phyloP scores from a whole-genome alignment of 2,113 vertebrate species.

The Capricornis sumatraensis region DNA sequence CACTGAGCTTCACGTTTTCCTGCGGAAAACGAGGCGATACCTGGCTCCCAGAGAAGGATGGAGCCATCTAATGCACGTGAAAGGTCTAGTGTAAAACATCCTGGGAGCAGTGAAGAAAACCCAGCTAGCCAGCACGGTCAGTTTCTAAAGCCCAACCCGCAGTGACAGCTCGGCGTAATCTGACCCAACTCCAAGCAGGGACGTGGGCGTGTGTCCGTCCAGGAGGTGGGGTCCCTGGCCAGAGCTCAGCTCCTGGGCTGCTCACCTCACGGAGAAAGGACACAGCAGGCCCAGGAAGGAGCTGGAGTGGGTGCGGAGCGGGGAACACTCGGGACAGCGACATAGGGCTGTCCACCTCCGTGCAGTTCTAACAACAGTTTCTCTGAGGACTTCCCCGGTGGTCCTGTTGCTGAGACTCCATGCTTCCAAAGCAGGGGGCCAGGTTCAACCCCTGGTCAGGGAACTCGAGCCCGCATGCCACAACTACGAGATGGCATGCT shows the following conservation, averaged over 20 bases:
- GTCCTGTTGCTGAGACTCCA: neutral
- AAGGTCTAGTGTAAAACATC: neutral
- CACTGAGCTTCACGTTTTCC: neutral
- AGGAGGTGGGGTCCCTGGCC: neutral
- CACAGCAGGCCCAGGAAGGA: neutral
- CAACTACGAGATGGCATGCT: neutral
- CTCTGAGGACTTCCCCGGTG: neutral
- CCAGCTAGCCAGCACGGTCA: neutral
- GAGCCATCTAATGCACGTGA: fast-evolving
- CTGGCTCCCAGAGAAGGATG: neutral
- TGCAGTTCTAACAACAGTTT: neutral
- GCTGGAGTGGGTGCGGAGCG: too few relatives aligned
- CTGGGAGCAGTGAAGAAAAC: neutral
- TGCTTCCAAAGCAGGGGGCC: neutral
- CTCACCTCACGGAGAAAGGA: neutral
- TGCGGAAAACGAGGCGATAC: fast-evolving
- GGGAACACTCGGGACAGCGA: neutral
- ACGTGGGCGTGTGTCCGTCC: neutral
- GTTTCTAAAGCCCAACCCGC: neutral
- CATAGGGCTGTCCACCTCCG: neutral
- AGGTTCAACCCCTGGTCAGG: neutral
- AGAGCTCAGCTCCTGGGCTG: neutral
- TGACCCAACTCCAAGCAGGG: neutral
- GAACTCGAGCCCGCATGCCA: neutral
- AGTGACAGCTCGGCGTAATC: fast-evolving